These are phyloP conservation scores for Scortum barcoo DNA, from an alignment of 2,113 vertebrate genomes.

Conservation along the genomic window DNA sequence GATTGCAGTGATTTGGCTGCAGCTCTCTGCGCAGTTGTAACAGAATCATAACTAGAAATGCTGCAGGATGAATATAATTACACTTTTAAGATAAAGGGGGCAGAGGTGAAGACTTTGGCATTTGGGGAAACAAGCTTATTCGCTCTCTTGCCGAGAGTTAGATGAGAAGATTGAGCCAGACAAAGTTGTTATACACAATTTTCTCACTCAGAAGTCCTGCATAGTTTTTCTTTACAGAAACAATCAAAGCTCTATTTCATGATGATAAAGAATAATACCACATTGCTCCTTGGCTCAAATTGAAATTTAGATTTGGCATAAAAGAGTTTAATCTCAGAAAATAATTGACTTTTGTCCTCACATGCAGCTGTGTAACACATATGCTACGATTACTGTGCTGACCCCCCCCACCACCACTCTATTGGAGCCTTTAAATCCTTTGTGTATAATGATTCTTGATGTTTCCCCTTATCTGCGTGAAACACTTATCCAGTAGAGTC, in stretches of 20 bases:
- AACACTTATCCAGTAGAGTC: neutral
- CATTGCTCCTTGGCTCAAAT: neutral
- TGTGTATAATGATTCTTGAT: conserved; percentile 3
- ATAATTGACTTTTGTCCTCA: neutral
- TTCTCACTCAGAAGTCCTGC: neutral
- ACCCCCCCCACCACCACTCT: neutral
- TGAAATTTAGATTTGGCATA: conserved; percentile 4
- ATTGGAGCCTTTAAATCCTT: neutral
- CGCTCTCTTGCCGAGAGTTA: neutral
- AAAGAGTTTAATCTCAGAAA: neutral
- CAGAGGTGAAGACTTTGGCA: neutral
- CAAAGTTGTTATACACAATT: neutral
- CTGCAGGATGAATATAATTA: neutral
- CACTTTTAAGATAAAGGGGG: neutral
- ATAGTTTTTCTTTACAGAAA: neutral
- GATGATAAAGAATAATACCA: neutral
- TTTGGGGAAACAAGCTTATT: neutral
- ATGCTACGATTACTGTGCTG: neutral
- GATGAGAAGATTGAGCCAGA: neutral
- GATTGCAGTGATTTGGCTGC: conserved; percentile 1
- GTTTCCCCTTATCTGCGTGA: neutral
- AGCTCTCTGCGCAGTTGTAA: neutral
- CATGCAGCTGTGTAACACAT: conserved; percentile 4
- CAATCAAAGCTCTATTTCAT: neutral
- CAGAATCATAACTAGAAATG: conserved; percentile 8